Conservation (phyloP, 2,888 invertebrate species). For the Noctua comes region DNA sequence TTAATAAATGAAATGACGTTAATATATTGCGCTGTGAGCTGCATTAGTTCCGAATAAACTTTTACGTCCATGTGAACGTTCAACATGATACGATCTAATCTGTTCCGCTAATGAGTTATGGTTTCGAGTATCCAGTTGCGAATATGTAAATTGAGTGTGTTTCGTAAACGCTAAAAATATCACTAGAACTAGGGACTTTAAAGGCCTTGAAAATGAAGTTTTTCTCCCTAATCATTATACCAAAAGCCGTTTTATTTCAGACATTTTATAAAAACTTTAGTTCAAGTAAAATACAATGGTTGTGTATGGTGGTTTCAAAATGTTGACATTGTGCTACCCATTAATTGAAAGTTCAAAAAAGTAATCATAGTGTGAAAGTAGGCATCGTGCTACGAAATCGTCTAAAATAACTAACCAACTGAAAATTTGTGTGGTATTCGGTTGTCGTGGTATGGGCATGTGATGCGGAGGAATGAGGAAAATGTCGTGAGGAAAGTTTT, state of each 20-base stretch:
- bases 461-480: too few relatives aligned
- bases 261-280: too few relatives aligned
- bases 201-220: background rate
- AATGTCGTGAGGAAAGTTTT: too few relatives aligned
- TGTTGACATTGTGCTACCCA: too few relatives aligned
- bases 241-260: background rate
- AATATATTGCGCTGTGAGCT: conserved; percentile 49
- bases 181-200: too few relatives aligned
- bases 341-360: too few relatives aligned
- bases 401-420: background rate
- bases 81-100: conserved; percentile 58
- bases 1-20: conserved; percentile 58
- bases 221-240: background rate
- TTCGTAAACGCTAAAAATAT: too few relatives aligned
- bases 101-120: conserved; percentile 55
- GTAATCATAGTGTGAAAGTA: too few relatives aligned
- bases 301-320: too few relatives aligned
- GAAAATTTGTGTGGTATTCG: too few relatives aligned
- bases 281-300: background rate
- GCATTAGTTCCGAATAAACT: conserved; percentile 56
- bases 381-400: too few relatives aligned
- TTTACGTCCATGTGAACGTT: conserved; percentile 51
- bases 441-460: too few relatives aligned
- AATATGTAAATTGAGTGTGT: conserved; percentile 34
- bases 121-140: conserved; percentile 42